Percentiles rank a stretch among this genome's conserved stretches.
These are phyloP conservation scores for Meloidogyne chitwoodi DNA, from an alignment of 1,140 invertebrate species.

Conservation along the genomic window DNA sequence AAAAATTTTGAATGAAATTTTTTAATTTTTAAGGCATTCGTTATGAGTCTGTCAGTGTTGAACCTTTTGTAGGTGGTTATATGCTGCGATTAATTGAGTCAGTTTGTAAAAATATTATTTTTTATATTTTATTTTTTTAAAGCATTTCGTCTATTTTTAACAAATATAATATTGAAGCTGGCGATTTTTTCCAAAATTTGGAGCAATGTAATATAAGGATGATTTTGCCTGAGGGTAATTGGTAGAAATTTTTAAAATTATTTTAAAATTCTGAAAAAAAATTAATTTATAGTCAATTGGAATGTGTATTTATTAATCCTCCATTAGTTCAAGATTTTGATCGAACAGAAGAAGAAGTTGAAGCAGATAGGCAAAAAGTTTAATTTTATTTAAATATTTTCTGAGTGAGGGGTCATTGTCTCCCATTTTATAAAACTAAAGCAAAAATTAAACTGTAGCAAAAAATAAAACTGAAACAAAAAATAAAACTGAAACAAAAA, in stretches of 20 bases:
- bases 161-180: conserved; percentile 3
- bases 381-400: neutral
- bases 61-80: conserved; percentile 23
- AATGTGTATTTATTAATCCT: conserved; percentile 29
- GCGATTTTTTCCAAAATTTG: conserved; percentile 33
- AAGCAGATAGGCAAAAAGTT: conserved; percentile 5
- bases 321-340: conserved; percentile 27
- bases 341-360: conserved; percentile 7
- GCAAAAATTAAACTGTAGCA: neutral
- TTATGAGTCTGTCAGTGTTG: conserved; percentile 14
- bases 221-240: conserved; percentile 9
- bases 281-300: conserved; percentile 14
- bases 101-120: neutral
- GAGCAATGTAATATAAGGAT: conserved; percentile 26
- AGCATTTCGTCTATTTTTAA: conserved; percentile 18
- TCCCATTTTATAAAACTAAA: neutral
- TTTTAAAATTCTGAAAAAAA: neutral
- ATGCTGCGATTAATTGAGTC: conserved; percentile 21
- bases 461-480: neutral
- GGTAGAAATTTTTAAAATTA: neutral
- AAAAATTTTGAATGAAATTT: neutral
- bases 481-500: too few relatives aligned
- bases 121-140: conserved; percentile 1
- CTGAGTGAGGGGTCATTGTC: too few relatives aligned
- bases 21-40: conserved; percentile 9